Evolutionary conservation across 2,797 vertebrate species (phyloP), one percentile per base, ranked within the genome.

Genomic region (Taenioides sp.): DNA sequence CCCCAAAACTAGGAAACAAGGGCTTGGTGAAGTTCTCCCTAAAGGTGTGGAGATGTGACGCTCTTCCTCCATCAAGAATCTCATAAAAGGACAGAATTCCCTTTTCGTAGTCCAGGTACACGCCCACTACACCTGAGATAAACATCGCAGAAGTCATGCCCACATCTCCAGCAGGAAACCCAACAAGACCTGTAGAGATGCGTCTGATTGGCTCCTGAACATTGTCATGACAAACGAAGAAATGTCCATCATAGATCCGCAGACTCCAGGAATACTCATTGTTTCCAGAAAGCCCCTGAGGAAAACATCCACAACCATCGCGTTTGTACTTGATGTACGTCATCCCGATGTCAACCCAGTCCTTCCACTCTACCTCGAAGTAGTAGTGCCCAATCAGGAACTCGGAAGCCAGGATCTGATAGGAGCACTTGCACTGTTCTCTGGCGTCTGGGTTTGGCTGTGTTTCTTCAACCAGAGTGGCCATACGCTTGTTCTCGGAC

Each of bases 341-440:
- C 57, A 59, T 16, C 1, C 23, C 23, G 25, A 59, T 59, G 57
- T 59, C 57, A 14, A 59, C 57, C 57, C 57, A 59, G 23, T 59
- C 12, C 5, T 27, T 27, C 57, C 57, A 59, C 12, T 16, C 9
- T 23, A 59, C 57, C 57, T 59, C 57, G 16, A 59, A 59, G 25
- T 59, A 59, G 57, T 12, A 16, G 23, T 25, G 57, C 1, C 57
- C 23, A 1, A 1, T 17, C 25, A 59, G 57, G 27, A 4, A 4
- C 57, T 3, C 2, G 4, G 25, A 59, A 25, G 23, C 57, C 57
- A 59, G 57, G 14, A 59, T 7, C 6, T 59, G 57, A 20, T 55
- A 9, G 5, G 7, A 17, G 7, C 5, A 0, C 5, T 59, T 0
- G 25, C 4, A 7, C 0, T 14, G 14, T 5, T 28, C 12, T 1